phyloP scores from a whole-genome alignment of 2,888 invertebrate genomes.

The Acronicta alni region DNA sequence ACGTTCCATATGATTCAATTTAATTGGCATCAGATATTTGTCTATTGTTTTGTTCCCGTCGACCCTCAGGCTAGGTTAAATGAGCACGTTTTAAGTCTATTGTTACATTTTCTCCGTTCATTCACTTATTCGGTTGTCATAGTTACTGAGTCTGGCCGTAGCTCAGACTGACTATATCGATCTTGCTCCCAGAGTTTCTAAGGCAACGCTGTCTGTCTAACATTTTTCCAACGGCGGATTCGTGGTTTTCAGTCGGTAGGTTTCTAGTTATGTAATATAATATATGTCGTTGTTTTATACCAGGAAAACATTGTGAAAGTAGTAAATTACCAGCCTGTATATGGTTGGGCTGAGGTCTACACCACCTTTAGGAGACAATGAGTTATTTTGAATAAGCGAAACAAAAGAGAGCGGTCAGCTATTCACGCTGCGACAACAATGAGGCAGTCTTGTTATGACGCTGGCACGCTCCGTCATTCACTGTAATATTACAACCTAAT shows the following conservation, averaged over 20 bases:
- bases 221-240: slow-evolving; percentile 23
- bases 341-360: slow-evolving; percentile 50
- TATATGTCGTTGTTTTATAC: slow-evolving; percentile 38
- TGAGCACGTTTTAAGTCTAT: slow-evolving; percentile 61
- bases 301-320: slow-evolving; percentile 22
- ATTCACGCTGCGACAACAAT: slow-evolving; percentile 68
- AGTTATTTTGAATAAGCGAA: slow-evolving; percentile 66
- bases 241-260: slow-evolving; percentile 6
- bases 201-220: slow-evolving; percentile 46
- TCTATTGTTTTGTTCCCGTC: slow-evolving; percentile 65
- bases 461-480: slow-evolving; percentile 51
- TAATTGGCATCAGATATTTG: slow-evolving; percentile 55
- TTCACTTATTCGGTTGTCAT: slow-evolving; percentile 53
- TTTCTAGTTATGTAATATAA: slow-evolving; percentile 3
- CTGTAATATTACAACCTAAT: slow-evolving; percentile 43
- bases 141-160: slow-evolving; percentile 42
- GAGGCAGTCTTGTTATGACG: slow-evolving; percentile 55
- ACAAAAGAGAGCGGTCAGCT: slow-evolving; percentile 72
- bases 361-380: slow-evolving; percentile 65
- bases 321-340: slow-evolving; percentile 46
- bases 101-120: slow-evolving; percentile 58
- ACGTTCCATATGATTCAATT: slow-evolving; percentile 39
- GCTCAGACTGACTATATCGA: slow-evolving; percentile 62
- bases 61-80: slow-evolving; percentile 60
- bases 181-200: slow-evolving; percentile 49